Evolutionary conservation across 2,797 vertebrate species (phyloP), one percentile per base, ranked within the genome.

Genomic region (Myotis vivesi): DNA sequence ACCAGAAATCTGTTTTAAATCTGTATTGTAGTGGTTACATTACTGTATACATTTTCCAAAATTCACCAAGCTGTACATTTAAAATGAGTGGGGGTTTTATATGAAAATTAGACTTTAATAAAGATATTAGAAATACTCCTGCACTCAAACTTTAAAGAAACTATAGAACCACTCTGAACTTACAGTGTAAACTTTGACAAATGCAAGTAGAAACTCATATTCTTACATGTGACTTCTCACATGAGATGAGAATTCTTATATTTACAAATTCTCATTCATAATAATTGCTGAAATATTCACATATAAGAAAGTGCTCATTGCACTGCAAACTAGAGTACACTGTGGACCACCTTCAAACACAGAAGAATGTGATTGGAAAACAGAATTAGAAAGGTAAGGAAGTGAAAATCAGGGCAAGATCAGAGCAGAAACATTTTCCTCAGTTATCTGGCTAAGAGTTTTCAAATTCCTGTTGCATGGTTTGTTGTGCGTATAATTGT

Each of bases 91-190:
- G 53, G n/a, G 28, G 3, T 3, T 91, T 69, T 79, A 49, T 23
- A 49, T 77, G 25, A 94, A 94, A 90, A 87, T 66, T 57, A 72
- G 81, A 90, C 33, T 57, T 53, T 59, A 68, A 83, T n/a, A 79
- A 53, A 75, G 36, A 77, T 83, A 33, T 36, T 76, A 25, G 81
- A 66, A 64, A 77, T 55, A 89, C 0, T 36, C 5, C 10, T 73
- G 4, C 2, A 73, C 23, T 23, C 57, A 87, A 87, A 82, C 46
- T 73, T 69, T 49, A 86, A 93, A 86, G 33, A 81, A 92, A 87
- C 8, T 38, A 25, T 3, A 68, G 57, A 76, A 66, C 6, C n/a
- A 36, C 44, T 82, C 38, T 89, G 73, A 77, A 72, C 49, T 81
- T 77, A 64, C 77, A 77, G 17, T 71, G 23, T 83, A 9, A 33